Evolutionary conservation across 2,113 vertebrate genomes (phyloP), one percentile per base, ranked within the genome.

Genomic region (Guaruba guarouba): DNA sequence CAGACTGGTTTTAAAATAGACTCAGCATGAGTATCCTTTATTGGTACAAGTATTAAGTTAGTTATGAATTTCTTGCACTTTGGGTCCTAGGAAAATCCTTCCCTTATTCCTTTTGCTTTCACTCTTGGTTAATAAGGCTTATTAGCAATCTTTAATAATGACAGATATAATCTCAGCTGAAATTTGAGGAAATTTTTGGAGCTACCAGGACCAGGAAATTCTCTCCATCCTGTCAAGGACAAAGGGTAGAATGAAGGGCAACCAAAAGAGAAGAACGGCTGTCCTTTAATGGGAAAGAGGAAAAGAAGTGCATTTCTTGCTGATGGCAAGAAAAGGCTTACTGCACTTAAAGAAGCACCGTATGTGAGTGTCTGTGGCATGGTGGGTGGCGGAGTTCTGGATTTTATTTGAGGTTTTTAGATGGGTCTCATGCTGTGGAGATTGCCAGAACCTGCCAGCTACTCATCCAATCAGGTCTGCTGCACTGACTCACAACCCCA

Each of bases 21-120:
- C 68, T 95, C 57, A 49, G 57, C 5, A 1, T 7, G 37, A 80
- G 23, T 54, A 22, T 84, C 94, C 85, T n/a, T 90, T 97, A 89
- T 93, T 96, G 89, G 71, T 87, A 76, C 31, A 91, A 85, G 95
- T 81, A 96, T 97, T 97, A 97, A 92, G 76, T 61, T 77, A 64
- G 94, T 97, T 97, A 97, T 91, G 79, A 97, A 95, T 96, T 96
- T 96, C 90, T 91, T 95, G 89, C 89, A 73, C 82, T 94, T 91
- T 64, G 37, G 41, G 92, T 96, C 63, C 74, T 48, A 67, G 78
- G 87, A 91, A 97, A 96, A 97, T 97, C 96, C 96, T 92, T 95
- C 33, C 16, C 54, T 97, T 95, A 95, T 97, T 95, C 61, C 44
- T 62, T 85, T 86, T 70, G 77, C 24, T 24, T 92, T 93, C 33